phyloP scores from a whole-genome alignment of 2,797 vertebrate species.

The Lithobates sylvaticus region DNA sequence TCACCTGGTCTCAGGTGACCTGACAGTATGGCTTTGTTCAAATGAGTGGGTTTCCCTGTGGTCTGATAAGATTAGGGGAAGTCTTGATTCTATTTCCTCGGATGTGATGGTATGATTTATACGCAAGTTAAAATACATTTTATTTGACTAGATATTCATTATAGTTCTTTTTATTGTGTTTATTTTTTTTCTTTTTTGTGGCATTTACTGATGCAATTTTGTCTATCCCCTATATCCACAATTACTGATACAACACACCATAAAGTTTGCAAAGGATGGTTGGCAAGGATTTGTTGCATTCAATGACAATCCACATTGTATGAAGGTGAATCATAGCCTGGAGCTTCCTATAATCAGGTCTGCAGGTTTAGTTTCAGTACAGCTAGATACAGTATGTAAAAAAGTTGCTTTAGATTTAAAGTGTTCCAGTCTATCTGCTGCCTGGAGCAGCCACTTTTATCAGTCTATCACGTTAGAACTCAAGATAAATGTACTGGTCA shows the following conservation, averaged over 20 bases:
- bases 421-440: constrained; percentile 36
- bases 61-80: no score
- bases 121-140: no score
- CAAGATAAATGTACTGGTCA: constrained; percentile 59
- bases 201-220: background rate
- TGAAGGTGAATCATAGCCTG: constrained; percentile 50
- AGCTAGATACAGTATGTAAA: constrained; percentile 49
- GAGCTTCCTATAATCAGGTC: constrained; percentile 42
- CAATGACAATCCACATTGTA: constrained; percentile 26
- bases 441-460: constrained; percentile 54
- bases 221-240: background rate
- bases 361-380: constrained; percentile 34
- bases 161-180: no score
- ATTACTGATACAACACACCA: background rate
- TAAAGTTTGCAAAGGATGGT: background rate
- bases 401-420: constrained; percentile 61
- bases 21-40: no score
- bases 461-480: constrained; percentile 59
- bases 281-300: background rate
- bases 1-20: no score
- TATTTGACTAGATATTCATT: no score
- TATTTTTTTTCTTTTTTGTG: background rate
- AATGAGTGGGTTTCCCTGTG: no score
- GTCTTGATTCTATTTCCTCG: no score
- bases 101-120: no score